Conservation (phyloP, 2,888 invertebrate genomes). For the Drosophila aldrichi region DNA sequence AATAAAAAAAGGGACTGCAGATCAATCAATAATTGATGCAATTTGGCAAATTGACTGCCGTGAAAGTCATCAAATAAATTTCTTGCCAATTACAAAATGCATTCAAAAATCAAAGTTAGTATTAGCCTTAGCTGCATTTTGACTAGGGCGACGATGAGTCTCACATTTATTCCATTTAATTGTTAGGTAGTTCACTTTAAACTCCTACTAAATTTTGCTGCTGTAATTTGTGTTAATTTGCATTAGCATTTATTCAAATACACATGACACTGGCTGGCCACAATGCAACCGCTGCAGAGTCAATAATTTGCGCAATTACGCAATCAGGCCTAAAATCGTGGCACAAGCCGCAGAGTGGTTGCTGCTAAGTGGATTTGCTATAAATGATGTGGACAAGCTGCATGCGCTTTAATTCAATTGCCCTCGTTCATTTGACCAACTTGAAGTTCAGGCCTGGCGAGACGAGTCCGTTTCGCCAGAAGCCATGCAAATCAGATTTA, state of each 20-base stretch:
- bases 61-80: neutral
- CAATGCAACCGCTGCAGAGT: conserved; percentile 36
- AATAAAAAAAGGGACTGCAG: conserved; percentile 2
- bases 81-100: neutral
- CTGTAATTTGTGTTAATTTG: neutral
- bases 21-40: conserved; percentile 51
- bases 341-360: neutral
- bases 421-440: neutral
- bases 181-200: too few species aligned
- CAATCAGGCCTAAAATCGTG: conserved; percentile 19
- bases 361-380: conserved; percentile 2
- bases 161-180: too few species aligned
- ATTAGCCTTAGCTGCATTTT: neutral
- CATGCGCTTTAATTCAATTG: neutral
- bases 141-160: neutral
- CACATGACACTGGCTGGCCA: conserved; percentile 31
- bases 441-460: neutral
- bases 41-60: conserved; percentile 42
- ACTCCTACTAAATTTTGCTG: neutral
- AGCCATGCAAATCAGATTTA: conserved; percentile 20
- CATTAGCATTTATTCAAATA: neutral
- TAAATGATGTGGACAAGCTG: neutral
- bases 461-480: neutral
- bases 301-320: conserved; percentile 38
- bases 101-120: neutral